Conservation (phyloP, 2,888 invertebrate genomes). For the Orthosia cruda region DNA sequence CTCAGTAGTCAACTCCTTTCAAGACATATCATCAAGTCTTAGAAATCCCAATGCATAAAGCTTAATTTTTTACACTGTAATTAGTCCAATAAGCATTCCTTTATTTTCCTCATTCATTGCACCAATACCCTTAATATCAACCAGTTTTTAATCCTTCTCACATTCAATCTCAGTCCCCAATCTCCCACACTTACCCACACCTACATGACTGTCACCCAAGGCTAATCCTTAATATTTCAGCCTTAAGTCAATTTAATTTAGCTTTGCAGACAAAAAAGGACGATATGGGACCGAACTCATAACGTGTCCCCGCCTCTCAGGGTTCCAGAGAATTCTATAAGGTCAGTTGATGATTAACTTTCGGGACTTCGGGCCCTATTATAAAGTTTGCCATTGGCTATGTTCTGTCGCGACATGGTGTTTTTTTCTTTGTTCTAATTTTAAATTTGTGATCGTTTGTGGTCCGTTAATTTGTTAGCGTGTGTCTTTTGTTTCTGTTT, state of each 20-base stretch:
- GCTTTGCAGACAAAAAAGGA: constrained; percentile 87
- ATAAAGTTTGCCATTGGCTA: constrained; percentile 81
- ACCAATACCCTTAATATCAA: background rate
- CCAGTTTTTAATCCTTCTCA: background rate
- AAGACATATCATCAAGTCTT: background rate
- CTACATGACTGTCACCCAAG: constrained; percentile 72
- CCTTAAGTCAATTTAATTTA: constrained; percentile 87
- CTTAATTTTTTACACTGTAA: background rate
- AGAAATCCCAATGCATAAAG: no score
- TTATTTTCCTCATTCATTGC: background rate
- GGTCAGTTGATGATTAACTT: constrained; percentile 84
- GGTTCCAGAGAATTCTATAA: constrained; percentile 80
- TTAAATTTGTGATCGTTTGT: constrained; percentile 55
- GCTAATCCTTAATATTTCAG: constrained; percentile 72
- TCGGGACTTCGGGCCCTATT: constrained; percentile 72
- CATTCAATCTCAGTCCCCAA: background rate
- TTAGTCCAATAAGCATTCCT: background rate
- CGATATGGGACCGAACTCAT: constrained; percentile 78
- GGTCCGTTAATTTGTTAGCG: constrained; percentile 51
- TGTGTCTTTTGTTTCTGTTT: constrained; percentile 20
- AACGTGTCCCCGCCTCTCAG: constrained; percentile 86
- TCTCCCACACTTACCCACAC: constrained; percentile 1
- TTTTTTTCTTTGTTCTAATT: constrained; percentile 56
- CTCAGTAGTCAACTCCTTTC: background rate
- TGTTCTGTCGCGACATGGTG: constrained; percentile 68